Evolutionary conservation across 2,797 vertebrate species (phyloP).

Genomic region (Lagocephalus sceleratus): DNA sequence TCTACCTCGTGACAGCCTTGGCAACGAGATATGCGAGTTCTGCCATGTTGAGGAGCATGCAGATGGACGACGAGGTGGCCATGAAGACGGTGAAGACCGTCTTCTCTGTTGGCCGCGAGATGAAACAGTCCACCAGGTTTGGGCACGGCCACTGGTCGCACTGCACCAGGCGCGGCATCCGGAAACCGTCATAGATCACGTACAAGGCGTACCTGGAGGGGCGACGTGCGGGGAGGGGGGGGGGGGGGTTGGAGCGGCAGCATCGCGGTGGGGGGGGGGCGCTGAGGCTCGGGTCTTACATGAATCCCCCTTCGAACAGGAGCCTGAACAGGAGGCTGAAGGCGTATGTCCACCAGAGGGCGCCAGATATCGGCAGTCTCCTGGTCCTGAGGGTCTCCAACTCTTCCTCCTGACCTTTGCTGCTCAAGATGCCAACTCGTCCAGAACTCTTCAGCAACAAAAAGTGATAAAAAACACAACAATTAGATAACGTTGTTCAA

Average conservation of each 20-base stretch:
- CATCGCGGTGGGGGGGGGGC: no score
- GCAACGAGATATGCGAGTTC: conserved; percentile 71
- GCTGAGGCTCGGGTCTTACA: conserved; percentile 43
- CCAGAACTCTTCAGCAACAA: conserved; percentile 43
- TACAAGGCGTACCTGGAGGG: conserved; percentile 66
- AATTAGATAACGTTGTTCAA: no score
- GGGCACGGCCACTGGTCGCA: conserved; percentile 77
- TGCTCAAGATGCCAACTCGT: conserved; percentile 32
- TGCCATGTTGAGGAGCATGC: conserved; percentile 73
- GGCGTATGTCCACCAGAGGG: conserved; percentile 75
- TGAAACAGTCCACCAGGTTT: conserved; percentile 76
- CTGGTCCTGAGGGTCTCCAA: conserved; percentile 58
- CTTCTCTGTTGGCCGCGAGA: conserved; percentile 77
- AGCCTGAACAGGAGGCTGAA: conserved; percentile 71
- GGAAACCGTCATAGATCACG: conserved; percentile 70
- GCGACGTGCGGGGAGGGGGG: fast-evolving
- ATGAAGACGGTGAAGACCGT: conserved; percentile 78
- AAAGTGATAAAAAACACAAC: background rate
- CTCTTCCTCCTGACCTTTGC: conserved; percentile 52
- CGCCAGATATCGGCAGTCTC: conserved; percentile 58
- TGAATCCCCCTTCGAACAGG: conserved; percentile 72
- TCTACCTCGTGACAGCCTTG: conserved; percentile 64
- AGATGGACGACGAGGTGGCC: conserved; percentile 69
- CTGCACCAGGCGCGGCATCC: conserved; percentile 71
- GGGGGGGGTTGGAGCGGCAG: background rate